Conservation (phyloP, 2,113 vertebrate species). For the Lagopus leucura region DNA sequence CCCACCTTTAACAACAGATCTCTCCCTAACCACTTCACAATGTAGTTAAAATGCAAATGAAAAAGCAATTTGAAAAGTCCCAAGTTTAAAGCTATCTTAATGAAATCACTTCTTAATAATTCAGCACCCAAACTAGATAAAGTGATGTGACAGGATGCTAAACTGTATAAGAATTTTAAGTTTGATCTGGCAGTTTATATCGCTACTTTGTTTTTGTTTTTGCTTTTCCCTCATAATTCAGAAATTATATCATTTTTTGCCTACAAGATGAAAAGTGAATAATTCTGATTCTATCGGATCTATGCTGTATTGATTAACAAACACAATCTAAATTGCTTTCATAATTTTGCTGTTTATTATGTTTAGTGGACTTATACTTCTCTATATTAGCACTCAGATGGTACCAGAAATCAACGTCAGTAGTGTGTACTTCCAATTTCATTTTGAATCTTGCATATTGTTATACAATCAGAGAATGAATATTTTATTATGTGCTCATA, state of each 20-base stretch:
- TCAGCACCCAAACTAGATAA: neutral
- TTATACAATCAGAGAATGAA: neutral
- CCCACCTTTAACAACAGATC: neutral
- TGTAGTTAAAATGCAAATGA: neutral
- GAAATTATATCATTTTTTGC: neutral
- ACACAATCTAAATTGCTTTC: no score
- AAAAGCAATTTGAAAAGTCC: neutral
- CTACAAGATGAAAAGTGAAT: neutral
- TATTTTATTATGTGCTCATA: neutral
- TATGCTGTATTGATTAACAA: neutral
- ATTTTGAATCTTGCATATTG: neutral
- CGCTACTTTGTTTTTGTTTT: neutral
- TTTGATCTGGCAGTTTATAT: neutral
- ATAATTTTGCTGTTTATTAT: neutral
- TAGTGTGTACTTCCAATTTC: neutral
- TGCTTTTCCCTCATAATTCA: neutral
- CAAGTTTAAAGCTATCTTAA: neutral
- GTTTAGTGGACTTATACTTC: neutral
- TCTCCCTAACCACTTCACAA: neutral
- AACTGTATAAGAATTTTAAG: neutral
- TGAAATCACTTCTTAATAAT: neutral
- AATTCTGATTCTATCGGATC: neutral
- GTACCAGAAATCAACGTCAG: neutral
- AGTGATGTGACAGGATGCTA: neutral
- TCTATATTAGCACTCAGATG: neutral